Evolutionary conservation across 2,888 invertebrate species (phyloP).

Genomic region (Oscheius sp.): DNA sequence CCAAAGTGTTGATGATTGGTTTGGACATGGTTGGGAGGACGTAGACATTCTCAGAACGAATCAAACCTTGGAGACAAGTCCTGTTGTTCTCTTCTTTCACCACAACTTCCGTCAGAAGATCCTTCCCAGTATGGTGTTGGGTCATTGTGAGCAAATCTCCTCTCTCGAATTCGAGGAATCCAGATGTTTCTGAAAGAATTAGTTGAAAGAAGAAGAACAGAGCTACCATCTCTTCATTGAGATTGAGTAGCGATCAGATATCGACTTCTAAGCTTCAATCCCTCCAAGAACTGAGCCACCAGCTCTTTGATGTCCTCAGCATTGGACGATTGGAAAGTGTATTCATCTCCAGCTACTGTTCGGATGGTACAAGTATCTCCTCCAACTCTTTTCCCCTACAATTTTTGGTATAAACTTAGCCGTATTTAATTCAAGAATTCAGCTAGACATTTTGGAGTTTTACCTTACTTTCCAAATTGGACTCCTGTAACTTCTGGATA

Average conservation of each 20-base stretch:
- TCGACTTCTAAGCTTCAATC: conserved; percentile 90
- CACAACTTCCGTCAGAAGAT: conserved; percentile 81
- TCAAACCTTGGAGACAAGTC: conserved; percentile 84
- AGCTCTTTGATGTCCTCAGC: conserved; percentile 96
- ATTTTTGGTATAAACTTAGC: not conserved
- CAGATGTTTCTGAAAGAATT: conserved; percentile 41
- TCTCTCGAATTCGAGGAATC: conserved; percentile 83
- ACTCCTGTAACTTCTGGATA: conserved; percentile 99
- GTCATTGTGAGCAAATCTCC: conserved; percentile 94
- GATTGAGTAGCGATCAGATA: conserved; percentile 94
- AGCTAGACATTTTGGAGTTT: too few species aligned
- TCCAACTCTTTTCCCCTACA: conserved; percentile 81
- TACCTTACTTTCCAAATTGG: conserved; percentile 74
- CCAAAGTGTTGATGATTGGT: conserved; percentile 89
- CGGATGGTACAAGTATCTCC: conserved; percentile 94
- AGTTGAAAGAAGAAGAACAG: too few species aligned
- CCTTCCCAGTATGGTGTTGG: conserved; percentile 91
- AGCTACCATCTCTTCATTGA: conserved; percentile 80
- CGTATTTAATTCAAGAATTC: too few species aligned
- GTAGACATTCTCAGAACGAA: conserved; percentile 96
- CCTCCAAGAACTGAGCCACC: conserved; percentile 95
- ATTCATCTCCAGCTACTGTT: conserved; percentile 95
- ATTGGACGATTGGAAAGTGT: conserved; percentile 95
- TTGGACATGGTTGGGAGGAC: conserved; percentile 92
- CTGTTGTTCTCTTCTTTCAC: conserved; percentile 71